These are phyloP conservation scores for Pedicia rivosa DNA, from an alignment of 2,888 invertebrate species.

Conservation along the genomic window DNA sequence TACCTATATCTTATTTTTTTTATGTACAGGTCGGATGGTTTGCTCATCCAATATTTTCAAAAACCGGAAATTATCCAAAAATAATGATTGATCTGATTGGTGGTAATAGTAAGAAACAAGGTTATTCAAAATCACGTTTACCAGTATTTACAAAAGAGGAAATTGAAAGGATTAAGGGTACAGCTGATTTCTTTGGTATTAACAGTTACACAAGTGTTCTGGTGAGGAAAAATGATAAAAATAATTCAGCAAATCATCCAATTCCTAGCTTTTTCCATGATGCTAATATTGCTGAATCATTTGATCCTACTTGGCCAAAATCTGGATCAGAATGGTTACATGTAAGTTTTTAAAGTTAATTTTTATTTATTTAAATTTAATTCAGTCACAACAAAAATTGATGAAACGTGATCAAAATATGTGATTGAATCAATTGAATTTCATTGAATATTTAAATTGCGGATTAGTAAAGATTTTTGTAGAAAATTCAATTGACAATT, in stretches of 20 bases:
- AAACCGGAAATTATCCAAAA: slow-evolving; percentile 46
- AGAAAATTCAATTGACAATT: too few species aligned
- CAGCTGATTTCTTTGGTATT: slow-evolving; percentile 56
- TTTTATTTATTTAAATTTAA: too few species aligned
- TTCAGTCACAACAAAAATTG: too few species aligned
- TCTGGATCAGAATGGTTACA: slow-evolving; percentile 43
- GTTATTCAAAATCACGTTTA: slow-evolving; percentile 41
- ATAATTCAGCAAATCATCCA: slow-evolving; percentile 25
- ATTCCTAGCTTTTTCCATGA: slow-evolving; percentile 44
- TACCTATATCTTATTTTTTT: too few species aligned
- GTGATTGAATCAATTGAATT: too few species aligned
- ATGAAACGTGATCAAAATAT: too few species aligned
- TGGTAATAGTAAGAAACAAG: slow-evolving; percentile 39
- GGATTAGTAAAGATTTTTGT: too few species aligned
- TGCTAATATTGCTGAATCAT: slow-evolving; percentile 37
- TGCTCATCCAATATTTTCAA: slow-evolving; percentile 46
- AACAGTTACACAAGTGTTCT: slow-evolving; percentile 53
- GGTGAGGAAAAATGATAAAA: slow-evolving; percentile 26
- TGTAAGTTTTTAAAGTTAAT: slow-evolving; percentile 31
- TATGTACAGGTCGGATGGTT: slow-evolving; percentile 55
- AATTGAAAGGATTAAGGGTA: slow-evolving; percentile 38
- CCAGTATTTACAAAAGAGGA: slow-evolving; percentile 44
- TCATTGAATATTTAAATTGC: too few species aligned
- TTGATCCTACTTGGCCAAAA: slow-evolving; percentile 42
- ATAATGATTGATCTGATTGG: slow-evolving; percentile 43